These are phyloP conservation scores for Sitophilus oryzae DNA, from an alignment of 1,140 invertebrate species.

Conservation along the genomic window DNA sequence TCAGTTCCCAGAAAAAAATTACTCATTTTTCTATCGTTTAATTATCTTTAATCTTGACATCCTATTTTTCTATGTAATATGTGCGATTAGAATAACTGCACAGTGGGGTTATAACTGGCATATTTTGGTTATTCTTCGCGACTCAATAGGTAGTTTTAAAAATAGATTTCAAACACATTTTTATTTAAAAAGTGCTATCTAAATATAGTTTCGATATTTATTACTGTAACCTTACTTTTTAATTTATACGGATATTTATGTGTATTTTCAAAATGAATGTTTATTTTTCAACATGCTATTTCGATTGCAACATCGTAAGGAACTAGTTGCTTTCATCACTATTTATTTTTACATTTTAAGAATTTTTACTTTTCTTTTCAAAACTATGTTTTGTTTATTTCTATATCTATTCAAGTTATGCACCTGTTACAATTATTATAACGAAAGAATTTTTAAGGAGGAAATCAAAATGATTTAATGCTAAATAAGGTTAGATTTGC, in stretches of 20 bases:
- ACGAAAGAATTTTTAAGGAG: too few species aligned
- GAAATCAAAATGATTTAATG: too few species aligned
- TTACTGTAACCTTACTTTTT: conserved; percentile 9
- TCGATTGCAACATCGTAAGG: neutral
- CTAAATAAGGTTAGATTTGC: neutral
- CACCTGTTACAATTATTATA: too few species aligned
- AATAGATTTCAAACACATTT: conserved; percentile 1
- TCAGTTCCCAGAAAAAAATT: conserved; percentile 1
- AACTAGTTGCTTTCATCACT: neutral
- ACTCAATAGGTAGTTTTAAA: neutral
- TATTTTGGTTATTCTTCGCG: neutral
- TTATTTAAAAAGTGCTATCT: conserved; percentile 9
- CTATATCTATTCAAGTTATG: too few species aligned
- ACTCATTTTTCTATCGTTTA: neutral
- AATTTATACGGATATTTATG: conserved; percentile 3
- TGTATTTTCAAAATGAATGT: conserved; percentile 2
- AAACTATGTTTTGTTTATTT: too few species aligned
- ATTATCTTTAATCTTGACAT: neutral
- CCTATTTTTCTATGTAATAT: neutral
- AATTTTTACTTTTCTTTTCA: too few species aligned
- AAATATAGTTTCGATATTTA: conserved; percentile 7
- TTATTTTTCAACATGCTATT: too few species aligned
- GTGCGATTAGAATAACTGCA: too few species aligned
- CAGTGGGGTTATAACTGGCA: conserved; percentile 2
- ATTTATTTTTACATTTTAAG: neutral